Percentiles rank a stretch among this genome's conserved stretches.
Evolutionary conservation across 2,113 vertebrate genomes (phyloP).

Genomic region (Stigmatopora nigra): DNA sequence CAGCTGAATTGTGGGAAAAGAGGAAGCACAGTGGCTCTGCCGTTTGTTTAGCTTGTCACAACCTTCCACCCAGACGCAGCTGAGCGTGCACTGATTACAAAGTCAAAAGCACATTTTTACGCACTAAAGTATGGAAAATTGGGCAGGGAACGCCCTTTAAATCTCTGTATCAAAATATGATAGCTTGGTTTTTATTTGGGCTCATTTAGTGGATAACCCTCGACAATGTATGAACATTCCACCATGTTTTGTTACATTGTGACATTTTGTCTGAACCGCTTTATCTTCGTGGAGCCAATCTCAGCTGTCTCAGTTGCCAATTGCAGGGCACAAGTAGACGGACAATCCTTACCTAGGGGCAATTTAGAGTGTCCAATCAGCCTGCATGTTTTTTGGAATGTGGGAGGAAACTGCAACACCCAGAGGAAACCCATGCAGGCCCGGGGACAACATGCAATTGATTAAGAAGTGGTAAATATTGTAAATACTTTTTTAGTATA

Average conservation of each 20-base stretch:
- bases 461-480: too few species aligned
- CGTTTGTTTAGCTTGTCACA: slow-evolving; percentile 53
- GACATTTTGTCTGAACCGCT: too few species aligned
- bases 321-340: too few species aligned
- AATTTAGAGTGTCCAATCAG: too few species aligned
- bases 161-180: slow-evolving; percentile 8
- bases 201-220: slow-evolving; percentile 17
- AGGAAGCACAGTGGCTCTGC: slow-evolving; percentile 45
- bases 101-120: slow-evolving; percentile 13
- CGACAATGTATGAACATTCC: slow-evolving; percentile 38
- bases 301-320: too few species aligned
- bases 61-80: slow-evolving; percentile 26
- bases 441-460: too few species aligned
- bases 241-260: neutral
- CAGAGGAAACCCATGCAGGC: too few species aligned
- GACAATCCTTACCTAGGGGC: too few species aligned
- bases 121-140: neutral
- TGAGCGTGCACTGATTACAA: slow-evolving; percentile 33
- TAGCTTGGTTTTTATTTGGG: slow-evolving; percentile 2
- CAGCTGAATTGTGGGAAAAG: slow-evolving; percentile 61
- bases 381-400: too few species aligned
- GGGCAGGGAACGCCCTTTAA: slow-evolving; percentile 1
- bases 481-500: too few species aligned
- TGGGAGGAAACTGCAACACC: too few species aligned
- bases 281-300: too few species aligned